These are phyloP conservation scores for Condylura cristata DNA, from an alignment of 2,113 vertebrate species.

Conservation along the genomic window DNA sequence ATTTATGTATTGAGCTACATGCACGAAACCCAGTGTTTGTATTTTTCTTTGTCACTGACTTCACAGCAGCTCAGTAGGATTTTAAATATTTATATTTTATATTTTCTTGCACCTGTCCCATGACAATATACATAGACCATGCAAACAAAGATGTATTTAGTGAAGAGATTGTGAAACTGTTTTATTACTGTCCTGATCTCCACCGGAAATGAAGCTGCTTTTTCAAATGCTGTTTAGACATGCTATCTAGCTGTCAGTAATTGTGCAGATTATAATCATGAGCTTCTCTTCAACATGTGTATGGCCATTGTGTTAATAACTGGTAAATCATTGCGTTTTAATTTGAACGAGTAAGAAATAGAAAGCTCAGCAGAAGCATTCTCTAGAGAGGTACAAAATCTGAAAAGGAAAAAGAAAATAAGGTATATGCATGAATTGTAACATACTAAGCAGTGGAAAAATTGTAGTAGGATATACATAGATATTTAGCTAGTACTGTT, in stretches of 20 bases:
- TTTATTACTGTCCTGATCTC: constrained; percentile 54
- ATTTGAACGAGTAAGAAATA: constrained; percentile 53
- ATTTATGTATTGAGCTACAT: constrained; percentile 47
- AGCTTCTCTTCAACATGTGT: constrained; percentile 44
- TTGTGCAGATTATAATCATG: constrained; percentile 55
- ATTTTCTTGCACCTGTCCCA: constrained; percentile 64
- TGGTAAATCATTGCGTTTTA: constrained; percentile 60
- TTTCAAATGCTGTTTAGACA: constrained; percentile 28
- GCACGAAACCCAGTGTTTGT: neutral
- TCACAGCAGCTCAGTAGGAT: constrained; percentile 53
- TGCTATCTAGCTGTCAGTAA: constrained; percentile 20
- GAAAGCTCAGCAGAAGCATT: constrained; percentile 43
- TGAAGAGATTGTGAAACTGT: constrained; percentile 42
- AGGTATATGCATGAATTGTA: neutral
- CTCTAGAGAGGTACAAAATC: constrained; percentile 20
- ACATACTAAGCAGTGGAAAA: neutral
- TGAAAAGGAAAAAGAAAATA: neutral
- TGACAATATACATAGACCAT: constrained; percentile 41
- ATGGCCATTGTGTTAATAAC: constrained; percentile 49
- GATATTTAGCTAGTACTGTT: neutral
- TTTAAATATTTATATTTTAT: constrained; percentile 75
- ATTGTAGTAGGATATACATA: neutral
- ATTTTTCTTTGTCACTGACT: constrained; percentile 65
- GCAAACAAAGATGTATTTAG: constrained; percentile 70
- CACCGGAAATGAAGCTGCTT: constrained; percentile 43